Base-by-base conservation (phyloP, 2,888 invertebrate species). In the Crocallis elinguaria region DNA sequence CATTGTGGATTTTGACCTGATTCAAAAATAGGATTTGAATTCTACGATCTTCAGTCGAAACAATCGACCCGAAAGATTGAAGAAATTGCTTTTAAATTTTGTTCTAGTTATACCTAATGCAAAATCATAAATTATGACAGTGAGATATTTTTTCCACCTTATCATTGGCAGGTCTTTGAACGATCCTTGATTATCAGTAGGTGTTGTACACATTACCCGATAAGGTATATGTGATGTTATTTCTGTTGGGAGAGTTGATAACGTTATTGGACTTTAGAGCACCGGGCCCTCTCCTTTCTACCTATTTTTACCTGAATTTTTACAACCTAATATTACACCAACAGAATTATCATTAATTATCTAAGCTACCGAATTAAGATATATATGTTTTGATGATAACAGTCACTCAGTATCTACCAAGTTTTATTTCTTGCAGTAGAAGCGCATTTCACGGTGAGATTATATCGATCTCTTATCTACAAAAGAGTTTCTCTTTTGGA, bases 201-300 rank as follows among this genome's bases (percentile, higher is more conserved):
- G 52, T 41, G 44, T n/a, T n/a, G 21, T 41, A 44, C 32, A 58
- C 51, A 54, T 55, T 57, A 44, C 29, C 4, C 12, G 29, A 29
- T 12, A 12, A 29, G 11, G 58, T 64, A 72, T 62, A 64, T 67
- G 62, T 64, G 71, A 72, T 77, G 67, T 72, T 72, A 73, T 77
- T 80, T 74, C 60, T 67, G 69, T 67, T 60, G 45, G 42, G 51
- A 37, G 33, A 37, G 9, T 32, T 51, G 52, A 39, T 55, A 49
- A 53, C 33, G 42, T 27, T 43, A 27, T 27, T 54, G 43, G 46
- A 49, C 48, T 49, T 53, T 43, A 8, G 46, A 37, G 9, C 21
- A 53, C 33, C 33, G 21, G 37, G 25, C 43, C 33, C 29, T 27
- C n/a, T n/a, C n/a, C n/a, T n/a, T n/a, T n/a, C n/a, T n/a, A n/a